Evolutionary conservation across 2,797 vertebrate species (phyloP).

Genomic region (Alfaro cultratus): DNA sequence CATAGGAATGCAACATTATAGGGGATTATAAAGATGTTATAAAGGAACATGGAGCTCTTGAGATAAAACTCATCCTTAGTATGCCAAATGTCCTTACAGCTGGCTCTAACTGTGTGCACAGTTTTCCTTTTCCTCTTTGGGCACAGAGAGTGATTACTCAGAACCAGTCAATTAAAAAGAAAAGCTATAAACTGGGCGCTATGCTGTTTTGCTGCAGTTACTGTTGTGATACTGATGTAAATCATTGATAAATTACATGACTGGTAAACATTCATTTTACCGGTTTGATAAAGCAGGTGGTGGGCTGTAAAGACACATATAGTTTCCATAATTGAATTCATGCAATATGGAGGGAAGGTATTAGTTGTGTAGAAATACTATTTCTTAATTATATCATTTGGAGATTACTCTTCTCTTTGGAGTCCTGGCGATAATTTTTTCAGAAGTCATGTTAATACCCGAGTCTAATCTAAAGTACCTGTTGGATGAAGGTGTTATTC

Average conservation of each 20-base stretch:
- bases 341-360: constrained; percentile 2
- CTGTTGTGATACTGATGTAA: background rate
- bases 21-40: background rate
- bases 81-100: background rate
- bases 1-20: background rate
- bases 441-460: constrained; percentile 43
- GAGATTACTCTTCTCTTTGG: constrained; percentile 18
- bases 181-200: background rate
- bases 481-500: constrained; percentile 22
- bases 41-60: background rate
- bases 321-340: background rate
- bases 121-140: background rate
- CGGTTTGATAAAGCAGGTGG: background rate
- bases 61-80: background rate
- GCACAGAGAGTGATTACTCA: background rate
- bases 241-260: background rate
- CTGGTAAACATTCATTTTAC: background rate
- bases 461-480: constrained; percentile 44
- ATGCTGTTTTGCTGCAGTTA: background rate
- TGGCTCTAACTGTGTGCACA: background rate
- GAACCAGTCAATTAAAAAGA: background rate
- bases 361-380: background rate
- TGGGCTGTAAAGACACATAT: background rate
- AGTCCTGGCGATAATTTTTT: constrained; percentile 40
- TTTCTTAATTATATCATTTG: constrained; percentile 11